Evolutionary conservation across 2,797 vertebrate genomes (phyloP).

Genomic region (Molossus alvarezi): DNA sequence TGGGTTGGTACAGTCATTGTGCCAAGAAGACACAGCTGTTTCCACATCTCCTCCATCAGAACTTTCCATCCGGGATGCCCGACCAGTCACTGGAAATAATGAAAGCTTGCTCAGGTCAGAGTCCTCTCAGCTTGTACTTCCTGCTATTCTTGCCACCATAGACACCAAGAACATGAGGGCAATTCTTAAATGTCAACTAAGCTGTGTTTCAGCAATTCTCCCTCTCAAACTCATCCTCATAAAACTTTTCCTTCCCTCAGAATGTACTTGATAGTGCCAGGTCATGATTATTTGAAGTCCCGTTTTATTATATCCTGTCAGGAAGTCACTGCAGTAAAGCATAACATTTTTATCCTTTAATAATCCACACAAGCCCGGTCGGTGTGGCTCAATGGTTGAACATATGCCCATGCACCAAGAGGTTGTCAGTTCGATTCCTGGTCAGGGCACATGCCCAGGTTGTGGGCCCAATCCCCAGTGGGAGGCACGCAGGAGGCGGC

Average conservation of each 20-base stretch:
- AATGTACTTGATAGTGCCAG: neutral
- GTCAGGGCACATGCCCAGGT: too few relatives aligned
- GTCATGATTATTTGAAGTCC: neutral
- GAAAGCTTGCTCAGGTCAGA: neutral
- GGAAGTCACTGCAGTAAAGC: constrained; percentile 59
- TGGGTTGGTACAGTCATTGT: too few relatives aligned
- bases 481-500: too few relatives aligned
- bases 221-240: neutral
- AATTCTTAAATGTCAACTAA: constrained; percentile 54
- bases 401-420: too few relatives aligned
- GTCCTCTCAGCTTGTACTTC: neutral
- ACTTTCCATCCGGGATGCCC: neutral
- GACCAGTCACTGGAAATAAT: neutral
- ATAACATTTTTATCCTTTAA: constrained; percentile 28
- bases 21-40: neutral
- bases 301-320: constrained; percentile 27
- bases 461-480: too few relatives aligned
- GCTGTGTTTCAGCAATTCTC: neutral
- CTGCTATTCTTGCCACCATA: neutral
- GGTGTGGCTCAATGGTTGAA: too few relatives aligned
- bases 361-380: constrained; percentile 17
- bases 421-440: too few relatives aligned
- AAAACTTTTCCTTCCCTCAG: neutral
- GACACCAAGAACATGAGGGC: constrained; percentile 51
- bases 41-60: neutral